Evolutionary conservation across 64 coral and sea anemone species (phyloP).

Genomic region (Montipora sp.): DNA sequence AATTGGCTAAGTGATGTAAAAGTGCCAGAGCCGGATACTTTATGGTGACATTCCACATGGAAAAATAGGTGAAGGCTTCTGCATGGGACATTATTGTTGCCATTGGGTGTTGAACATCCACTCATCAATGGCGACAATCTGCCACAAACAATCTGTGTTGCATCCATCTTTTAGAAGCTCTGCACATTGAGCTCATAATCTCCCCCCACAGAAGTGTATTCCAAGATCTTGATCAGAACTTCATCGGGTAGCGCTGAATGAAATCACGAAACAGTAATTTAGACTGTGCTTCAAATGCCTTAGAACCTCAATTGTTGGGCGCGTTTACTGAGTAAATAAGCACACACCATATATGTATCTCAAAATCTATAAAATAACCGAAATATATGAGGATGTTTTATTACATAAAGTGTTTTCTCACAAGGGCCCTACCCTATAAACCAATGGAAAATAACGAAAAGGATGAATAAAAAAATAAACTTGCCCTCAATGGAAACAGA

Average conservation of each 20-base stretch:
- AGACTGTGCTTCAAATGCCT: neutral
- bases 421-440: slow-evolving; percentile 2
- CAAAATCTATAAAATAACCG: neutral
- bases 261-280: neutral
- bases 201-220: slow-evolving; percentile 18
- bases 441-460: neutral
- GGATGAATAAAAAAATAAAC: neutral
- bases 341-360: slow-evolving; percentile 7
- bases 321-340: slow-evolving; percentile 7
- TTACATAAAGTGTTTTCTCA: neutral
- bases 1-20: slow-evolving; percentile 46
- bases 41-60: slow-evolving; percentile 32
- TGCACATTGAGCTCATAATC: slow-evolving; percentile 23
- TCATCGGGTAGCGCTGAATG: slow-evolving; percentile 18
- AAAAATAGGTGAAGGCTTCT: slow-evolving; percentile 45
- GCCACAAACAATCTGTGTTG: slow-evolving; percentile 28
- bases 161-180: slow-evolving; percentile 50
- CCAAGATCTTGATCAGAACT: neutral
- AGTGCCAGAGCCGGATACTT: slow-evolving; percentile 10
- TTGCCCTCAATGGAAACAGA: neutral
- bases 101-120: slow-evolving; percentile 7
- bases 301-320: slow-evolving; percentile 4
- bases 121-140: no score
- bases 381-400: slow-evolving; percentile 1
- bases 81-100: slow-evolving; percentile 48